Evolutionary conservation across 2,888 invertebrate species (phyloP).

Genomic region (Rhaphigaster nebulosa): DNA sequence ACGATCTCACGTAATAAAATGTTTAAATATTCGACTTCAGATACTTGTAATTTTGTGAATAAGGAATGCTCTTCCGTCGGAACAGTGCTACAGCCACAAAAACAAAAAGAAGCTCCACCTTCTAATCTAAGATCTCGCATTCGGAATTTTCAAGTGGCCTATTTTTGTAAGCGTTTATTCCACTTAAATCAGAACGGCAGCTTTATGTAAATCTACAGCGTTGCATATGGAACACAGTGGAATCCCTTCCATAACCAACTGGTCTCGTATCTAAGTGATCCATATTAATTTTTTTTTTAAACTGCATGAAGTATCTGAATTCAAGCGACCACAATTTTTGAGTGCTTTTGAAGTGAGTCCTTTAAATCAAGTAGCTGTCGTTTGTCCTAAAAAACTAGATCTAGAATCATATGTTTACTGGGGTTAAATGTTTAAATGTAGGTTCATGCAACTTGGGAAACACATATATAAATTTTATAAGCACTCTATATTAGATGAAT

Average conservation of each 20-base stretch:
- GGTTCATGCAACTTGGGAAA: too few relatives aligned
- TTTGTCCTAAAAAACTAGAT: too few relatives aligned
- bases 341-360: neutral
- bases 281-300: neutral
- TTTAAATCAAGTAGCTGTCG: too few relatives aligned
- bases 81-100: neutral
- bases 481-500: too few relatives aligned
- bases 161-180: neutral
- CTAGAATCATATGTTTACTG: too few relatives aligned
- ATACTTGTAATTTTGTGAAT: neutral
- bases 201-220: neutral
- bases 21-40: too few relatives aligned
- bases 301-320: neutral
- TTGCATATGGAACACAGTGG: neutral
- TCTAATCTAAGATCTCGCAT: neutral
- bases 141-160: neutral
- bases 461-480: too few relatives aligned
- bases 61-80: neutral
- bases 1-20: neutral
- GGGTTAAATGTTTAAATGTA: too few relatives aligned
- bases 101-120: neutral
- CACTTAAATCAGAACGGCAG: conserved; percentile 3
- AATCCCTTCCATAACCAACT: neutral
- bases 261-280: neutral
- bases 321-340: neutral